Conservation (phyloP, 2,797 vertebrate genomes). For the Eulemur coronatus region DNA sequence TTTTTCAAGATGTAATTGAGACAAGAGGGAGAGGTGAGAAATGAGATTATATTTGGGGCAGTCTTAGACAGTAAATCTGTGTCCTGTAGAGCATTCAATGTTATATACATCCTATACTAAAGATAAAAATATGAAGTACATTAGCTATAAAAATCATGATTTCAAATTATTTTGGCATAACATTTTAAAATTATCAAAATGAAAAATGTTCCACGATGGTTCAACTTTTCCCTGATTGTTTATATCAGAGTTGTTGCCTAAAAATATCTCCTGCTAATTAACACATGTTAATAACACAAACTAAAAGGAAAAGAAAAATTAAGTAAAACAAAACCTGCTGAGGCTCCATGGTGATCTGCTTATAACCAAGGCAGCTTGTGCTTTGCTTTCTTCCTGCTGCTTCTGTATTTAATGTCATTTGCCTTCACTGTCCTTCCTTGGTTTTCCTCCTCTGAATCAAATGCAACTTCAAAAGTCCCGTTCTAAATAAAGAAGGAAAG, state of each 20-base stretch:
- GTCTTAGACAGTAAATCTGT: not conserved
- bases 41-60: conserved; percentile 44
- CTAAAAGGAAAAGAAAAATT: not conserved
- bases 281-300: not conserved
- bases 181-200: not conserved
- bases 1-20: conserved; percentile 95
- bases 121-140: not conserved
- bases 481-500: not conserved
- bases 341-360: conserved; percentile 33
- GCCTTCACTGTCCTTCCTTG: conserved; percentile 58
- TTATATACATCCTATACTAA: not conserved
- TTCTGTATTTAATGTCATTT: conserved; percentile 71
- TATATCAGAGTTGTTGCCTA: not conserved
- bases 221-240: not conserved
- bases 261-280: conserved; percentile 26
- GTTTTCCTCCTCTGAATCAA: conserved; percentile 72
- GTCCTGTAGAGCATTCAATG: not conserved
- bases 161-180: not conserved
- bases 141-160: not conserved
- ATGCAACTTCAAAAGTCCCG: conserved; percentile 36
- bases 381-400: conserved; percentile 66
- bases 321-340: not conserved
- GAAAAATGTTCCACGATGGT: not conserved
- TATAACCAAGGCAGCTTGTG: conserved; percentile 16
- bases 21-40: conserved; percentile 93